Percentiles rank a stretch among this genome's conserved stretches.
phyloP scores from a whole-genome alignment of 2,113 vertebrate genomes.

The Lasiurus cinereus region DNA sequence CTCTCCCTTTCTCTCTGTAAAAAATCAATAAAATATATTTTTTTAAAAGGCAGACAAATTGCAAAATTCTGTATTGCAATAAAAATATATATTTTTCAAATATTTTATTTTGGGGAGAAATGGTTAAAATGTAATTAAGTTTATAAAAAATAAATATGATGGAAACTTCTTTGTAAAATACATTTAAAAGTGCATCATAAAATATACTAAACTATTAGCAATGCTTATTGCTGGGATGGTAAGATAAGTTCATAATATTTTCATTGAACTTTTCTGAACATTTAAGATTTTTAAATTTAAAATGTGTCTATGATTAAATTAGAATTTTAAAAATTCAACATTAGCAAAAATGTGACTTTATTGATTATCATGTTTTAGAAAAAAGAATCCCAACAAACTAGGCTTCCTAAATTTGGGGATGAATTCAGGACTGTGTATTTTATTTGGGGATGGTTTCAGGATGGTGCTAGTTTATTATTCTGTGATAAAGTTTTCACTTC shows the following conservation, averaged over 20 bases:
- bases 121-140: not conserved
- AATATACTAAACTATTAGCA: not conserved
- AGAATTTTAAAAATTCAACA: not conserved
- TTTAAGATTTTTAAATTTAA: not conserved
- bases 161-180: conserved; percentile 19
- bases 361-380: not conserved
- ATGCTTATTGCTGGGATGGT: not conserved
- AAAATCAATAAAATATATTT: too few relatives aligned
- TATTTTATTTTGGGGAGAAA: conserved; percentile 3
- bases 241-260: not conserved
- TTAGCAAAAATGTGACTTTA: not conserved
- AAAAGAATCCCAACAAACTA: not conserved
- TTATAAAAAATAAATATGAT: not conserved
- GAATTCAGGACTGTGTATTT: not conserved
- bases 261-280: not conserved
- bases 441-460: not conserved
- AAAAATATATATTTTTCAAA: conserved; percentile 23
- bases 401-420: not conserved
- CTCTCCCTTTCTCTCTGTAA: too few relatives aligned
- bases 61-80: not conserved
- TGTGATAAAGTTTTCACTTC: not conserved
- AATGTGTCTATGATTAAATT: not conserved
- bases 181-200: not conserved
- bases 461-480: not conserved
- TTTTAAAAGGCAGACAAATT: not conserved